phyloP scores from a whole-genome alignment of 1,140 invertebrate genomes.

The Rhynchophorus ferrugineus region DNA sequence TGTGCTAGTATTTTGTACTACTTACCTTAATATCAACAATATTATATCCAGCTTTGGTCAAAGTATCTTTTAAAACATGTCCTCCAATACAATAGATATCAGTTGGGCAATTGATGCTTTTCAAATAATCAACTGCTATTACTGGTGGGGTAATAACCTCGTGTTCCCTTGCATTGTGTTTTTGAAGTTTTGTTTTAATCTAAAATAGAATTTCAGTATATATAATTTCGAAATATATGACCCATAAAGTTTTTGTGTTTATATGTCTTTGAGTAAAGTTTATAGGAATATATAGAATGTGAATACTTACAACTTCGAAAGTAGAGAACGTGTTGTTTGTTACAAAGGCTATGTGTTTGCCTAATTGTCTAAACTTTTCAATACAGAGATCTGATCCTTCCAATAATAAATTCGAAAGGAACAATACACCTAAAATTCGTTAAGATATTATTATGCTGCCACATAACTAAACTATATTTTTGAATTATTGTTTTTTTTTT shows the following conservation, averaged over 20 bases:
- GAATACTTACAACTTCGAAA: slow-evolving; percentile 4
- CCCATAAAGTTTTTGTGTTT: no score
- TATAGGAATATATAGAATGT: no score
- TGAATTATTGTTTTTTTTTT: no score
- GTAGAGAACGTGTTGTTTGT: slow-evolving; percentile 14
- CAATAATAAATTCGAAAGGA: slow-evolving; percentile 5
- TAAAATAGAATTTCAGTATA: slow-evolving; percentile 5
- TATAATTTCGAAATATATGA: no score
- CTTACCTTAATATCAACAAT: slow-evolving; percentile 15
- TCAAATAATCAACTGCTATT: slow-evolving; percentile 4
- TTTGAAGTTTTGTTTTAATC: slow-evolving; percentile 12
- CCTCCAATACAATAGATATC: slow-evolving; percentile 15
- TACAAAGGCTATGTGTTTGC: slow-evolving; percentile 14
- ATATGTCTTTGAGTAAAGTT: no score
- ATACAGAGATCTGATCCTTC: slow-evolving; percentile 9
- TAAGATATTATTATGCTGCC: no score
- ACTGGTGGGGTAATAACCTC: slow-evolving; percentile 15
- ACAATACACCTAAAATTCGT: slow-evolving; percentile 9
- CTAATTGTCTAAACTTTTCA: slow-evolving; percentile 5
- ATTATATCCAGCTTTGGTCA: slow-evolving; percentile 15
- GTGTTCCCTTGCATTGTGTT: slow-evolving; percentile 3
- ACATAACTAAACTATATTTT: no score
- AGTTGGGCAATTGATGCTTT: slow-evolving; percentile 9
- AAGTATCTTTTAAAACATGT: slow-evolving; percentile 2
- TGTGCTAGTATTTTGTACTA: not conserved